Percentiles rank a stretch among this genome's conserved stretches.
Evolutionary conservation across 2,113 vertebrate species (phyloP).

Genomic region (Rhabdornis inornatus): DNA sequence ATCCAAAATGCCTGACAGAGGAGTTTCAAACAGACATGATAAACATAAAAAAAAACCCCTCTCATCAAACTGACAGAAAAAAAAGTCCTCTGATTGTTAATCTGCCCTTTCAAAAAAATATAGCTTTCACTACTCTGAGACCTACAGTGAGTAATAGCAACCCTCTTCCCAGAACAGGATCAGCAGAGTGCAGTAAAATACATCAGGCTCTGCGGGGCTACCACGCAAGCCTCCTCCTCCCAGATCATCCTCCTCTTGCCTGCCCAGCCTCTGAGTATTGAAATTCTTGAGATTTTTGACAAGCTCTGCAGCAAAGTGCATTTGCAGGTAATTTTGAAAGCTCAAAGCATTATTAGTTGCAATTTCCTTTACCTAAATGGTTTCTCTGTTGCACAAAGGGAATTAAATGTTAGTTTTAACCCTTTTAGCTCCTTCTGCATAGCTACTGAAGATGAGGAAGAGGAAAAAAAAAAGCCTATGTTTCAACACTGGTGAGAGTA

Average conservation of each 20-base stretch:
- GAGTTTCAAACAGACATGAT: neutral
- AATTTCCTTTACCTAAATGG: neutral
- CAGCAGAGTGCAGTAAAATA: neutral
- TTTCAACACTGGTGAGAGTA: neutral
- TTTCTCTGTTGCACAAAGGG: neutral
- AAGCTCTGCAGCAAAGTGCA: neutral
- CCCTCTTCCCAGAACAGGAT: neutral
- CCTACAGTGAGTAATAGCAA: neutral
- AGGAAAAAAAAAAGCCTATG: accelerated
- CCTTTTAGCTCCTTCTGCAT: neutral
- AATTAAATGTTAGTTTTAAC: neutral
- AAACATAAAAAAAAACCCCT: neutral
- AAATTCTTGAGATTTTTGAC: neutral
- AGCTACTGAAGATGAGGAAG: neutral
- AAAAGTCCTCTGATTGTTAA: neutral
- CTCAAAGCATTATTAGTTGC: neutral
- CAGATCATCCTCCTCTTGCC: neutral
- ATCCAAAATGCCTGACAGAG: neutral
- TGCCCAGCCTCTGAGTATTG: neutral
- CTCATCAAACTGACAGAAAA: neutral
- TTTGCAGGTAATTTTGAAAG: neutral
- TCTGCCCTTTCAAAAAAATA: neutral
- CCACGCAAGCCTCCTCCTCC: neutral
- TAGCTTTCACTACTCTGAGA: neutral
- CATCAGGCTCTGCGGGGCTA: neutral